A percentile compares a stretch with the other conserved stretches of the same genome.
Conservation (phyloP, 2,888 invertebrate genomes). For the Drosophila nigritarsus region DNA sequence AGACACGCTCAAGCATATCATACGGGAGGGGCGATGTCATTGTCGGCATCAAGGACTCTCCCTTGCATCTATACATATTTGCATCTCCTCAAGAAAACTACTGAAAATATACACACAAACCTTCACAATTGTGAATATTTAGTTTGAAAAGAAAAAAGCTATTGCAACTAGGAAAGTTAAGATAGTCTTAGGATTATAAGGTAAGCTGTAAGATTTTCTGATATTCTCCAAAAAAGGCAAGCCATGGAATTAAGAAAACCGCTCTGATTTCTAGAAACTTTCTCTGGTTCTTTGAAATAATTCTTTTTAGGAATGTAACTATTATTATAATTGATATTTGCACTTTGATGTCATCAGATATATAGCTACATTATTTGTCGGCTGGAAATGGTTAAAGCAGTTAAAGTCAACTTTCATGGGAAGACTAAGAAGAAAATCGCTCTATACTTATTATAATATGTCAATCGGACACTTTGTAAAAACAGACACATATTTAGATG, state of each 20-base stretch:
- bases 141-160: neutral
- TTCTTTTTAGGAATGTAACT: neutral
- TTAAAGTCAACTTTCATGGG: too few relatives aligned
- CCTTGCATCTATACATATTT: constrained; percentile 1
- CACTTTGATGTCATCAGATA: neutral
- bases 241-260: too few relatives aligned
- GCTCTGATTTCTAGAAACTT: neutral
- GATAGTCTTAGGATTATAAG: too few relatives aligned
- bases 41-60: constrained; percentile 34
- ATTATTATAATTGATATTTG: neutral
- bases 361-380: too few relatives aligned
- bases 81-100: neutral
- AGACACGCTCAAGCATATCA: constrained; percentile 36
- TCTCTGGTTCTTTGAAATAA: neutral
- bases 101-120: neutral
- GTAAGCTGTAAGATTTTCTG: neutral
- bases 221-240: neutral
- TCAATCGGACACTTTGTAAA: neutral
- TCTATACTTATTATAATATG: neutral
- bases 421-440: neutral
- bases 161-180: neutral
- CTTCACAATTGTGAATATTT: neutral
- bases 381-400: too few relatives aligned
- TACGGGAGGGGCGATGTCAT: neutral
- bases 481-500: too few relatives aligned